Evolutionary conservation across 2,113 vertebrate species (phyloP).

Genomic region (Formicarius rufipectus): DNA sequence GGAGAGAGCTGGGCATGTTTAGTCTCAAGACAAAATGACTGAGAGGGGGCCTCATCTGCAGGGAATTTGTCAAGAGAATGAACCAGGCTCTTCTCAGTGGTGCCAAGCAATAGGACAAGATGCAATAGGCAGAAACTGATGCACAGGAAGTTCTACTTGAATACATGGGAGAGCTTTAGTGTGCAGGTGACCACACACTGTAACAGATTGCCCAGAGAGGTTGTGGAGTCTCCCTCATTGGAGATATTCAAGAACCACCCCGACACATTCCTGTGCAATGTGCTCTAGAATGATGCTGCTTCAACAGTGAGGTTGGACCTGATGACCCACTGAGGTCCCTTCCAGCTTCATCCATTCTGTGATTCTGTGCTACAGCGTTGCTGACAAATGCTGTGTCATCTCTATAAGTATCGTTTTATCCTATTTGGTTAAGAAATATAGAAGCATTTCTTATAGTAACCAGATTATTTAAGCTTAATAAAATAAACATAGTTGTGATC

Average conservation of each 20-base stretch:
- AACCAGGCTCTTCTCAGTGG: not conserved
- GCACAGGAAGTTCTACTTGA: not conserved
- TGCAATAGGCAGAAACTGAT: not conserved
- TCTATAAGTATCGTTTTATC: not conserved
- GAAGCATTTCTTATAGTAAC: not conserved
- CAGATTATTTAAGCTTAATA: not conserved
- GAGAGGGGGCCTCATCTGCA: not conserved
- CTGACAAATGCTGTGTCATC: not conserved
- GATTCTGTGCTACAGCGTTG: not conserved
- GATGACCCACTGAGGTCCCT: not conserved
- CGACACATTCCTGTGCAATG: not conserved
- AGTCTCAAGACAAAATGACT: not conserved
- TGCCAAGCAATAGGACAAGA: too few relatives aligned
- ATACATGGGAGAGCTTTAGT: not conserved
- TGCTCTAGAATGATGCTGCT: not conserved
- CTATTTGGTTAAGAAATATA: not conserved
- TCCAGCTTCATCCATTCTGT: not conserved
- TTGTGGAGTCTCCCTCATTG: not conserved
- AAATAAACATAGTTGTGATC: not conserved
- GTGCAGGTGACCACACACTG: fast-evolving
- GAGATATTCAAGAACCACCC: not conserved
- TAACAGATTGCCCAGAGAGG: not conserved
- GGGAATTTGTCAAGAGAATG: not conserved
- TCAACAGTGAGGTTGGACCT: not conserved
- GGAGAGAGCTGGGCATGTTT: too few relatives aligned